Base-by-base conservation (phyloP, 2,888 invertebrate genomes). In the Timandra comae region DNA sequence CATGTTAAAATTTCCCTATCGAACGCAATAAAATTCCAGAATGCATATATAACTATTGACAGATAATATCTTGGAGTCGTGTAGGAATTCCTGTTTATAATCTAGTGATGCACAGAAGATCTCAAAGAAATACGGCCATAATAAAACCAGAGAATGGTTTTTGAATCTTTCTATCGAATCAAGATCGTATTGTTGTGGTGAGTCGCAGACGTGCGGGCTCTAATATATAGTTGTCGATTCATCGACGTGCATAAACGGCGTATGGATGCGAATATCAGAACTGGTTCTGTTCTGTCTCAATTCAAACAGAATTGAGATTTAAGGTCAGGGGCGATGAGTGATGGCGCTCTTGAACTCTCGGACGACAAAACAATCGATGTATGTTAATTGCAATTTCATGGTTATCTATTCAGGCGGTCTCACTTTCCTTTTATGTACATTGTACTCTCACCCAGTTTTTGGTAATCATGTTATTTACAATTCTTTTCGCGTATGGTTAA, bases 331-430 rank as follows among this genome's bases (percentile, higher is more conserved):
- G 49, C 56, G 47, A 16, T 16, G 43, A 46, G 41, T 43, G 49
- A 49, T 52, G 16, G 49, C 50, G 50, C 41, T 49, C 47, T 49
- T 49, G 47, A 55, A 38, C 50, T 41, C 34, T 35, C 56, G 53
- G 58, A 58, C 59, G 53, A 53, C 60, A 55, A 65, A 68, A 71
- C 73, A 68, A 73, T 68, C 56, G 56, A 67, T 64, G 66, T 64
- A 52, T 71, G 66, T 65, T 71, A 70, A 74, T 73, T 67, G 64
- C 56, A 43, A 64, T 60, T 65, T 63, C 63, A 58, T 53, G 55
- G 60, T 48, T 68, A 69, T 69, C 68, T 70, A 68, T 67, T 42
- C 58, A 60, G 66, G 66, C 52, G 59, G 64, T 68, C 65, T 49
- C 56, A 65, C 70, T 69, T 71, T 69, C 69, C 58, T 68, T 67